A percentile compares a stretch with the other conserved stretches of the same genome.
Conservation (phyloP, 2,113 vertebrate species). For the Arothron firmamentum region DNA sequence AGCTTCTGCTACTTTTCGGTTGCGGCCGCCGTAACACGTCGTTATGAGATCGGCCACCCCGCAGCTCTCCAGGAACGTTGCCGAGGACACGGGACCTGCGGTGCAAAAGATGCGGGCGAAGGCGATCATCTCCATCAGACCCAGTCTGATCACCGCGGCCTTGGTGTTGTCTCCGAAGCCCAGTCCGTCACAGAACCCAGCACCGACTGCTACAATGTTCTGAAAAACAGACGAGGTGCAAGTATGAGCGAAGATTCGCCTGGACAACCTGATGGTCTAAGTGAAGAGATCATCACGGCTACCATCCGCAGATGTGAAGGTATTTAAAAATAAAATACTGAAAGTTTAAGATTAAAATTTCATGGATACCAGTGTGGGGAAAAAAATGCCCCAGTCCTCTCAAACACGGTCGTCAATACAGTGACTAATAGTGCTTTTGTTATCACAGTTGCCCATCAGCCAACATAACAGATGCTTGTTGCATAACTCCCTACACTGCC, state of each 20-base stretch:
- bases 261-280: background rate
- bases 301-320: too few species aligned
- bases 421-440: too few species aligned
- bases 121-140: conserved; percentile 95
- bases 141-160: conserved; percentile 93
- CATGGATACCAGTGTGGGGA: too few species aligned
- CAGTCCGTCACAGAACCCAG: conserved; percentile 94
- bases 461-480: too few species aligned
- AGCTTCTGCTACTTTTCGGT: conserved; percentile 90
- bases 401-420: too few species aligned
- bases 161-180: conserved; percentile 95
- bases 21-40: conserved; percentile 91
- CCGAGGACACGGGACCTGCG: conserved; percentile 73
- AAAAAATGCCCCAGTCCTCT: too few species aligned
- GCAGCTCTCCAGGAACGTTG: conserved; percentile 95
- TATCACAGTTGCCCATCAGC: too few species aligned
- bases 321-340: too few species aligned
- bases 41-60: conserved; percentile 95
- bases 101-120: conserved; percentile 91
- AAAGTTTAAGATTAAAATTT: too few species aligned
- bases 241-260: background rate
- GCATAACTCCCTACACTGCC: too few species aligned
- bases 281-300: background rate
- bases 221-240: conserved; percentile 41
- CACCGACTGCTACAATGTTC: conserved; percentile 92